Evolutionary conservation across 2,113 vertebrate species (phyloP).

Genomic region (Prionailurus viverrinus): DNA sequence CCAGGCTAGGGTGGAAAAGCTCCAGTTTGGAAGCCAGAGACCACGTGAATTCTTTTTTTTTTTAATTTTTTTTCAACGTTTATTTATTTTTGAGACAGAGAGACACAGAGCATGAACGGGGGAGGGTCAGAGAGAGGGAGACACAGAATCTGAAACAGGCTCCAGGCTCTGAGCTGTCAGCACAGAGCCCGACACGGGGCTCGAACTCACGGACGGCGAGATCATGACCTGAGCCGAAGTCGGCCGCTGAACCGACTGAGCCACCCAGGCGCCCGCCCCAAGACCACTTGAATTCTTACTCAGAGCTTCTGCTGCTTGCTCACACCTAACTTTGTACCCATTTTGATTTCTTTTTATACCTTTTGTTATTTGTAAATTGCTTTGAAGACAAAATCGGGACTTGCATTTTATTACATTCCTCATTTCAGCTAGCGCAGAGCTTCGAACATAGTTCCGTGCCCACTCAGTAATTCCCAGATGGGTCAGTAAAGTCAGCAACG

Average conservation of each 20-base stretch:
- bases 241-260: no score
- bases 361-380: not conserved
- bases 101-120: no score
- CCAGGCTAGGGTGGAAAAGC: not conserved
- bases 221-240: no score
- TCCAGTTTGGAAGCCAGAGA: conserved; percentile 9
- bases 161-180: no score
- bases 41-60: not conserved
- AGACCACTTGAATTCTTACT: not conserved
- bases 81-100: no score
- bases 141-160: no score
- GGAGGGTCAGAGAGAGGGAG: no score
- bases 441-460: not conserved
- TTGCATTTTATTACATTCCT: not conserved
- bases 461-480: not conserved
- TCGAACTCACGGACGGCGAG: fast-evolving
- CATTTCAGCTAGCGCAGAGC: not conserved
- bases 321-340: not conserved
- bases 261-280: no score
- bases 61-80: no score
- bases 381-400: conserved; percentile 37
- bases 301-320: not conserved
- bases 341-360: not conserved
- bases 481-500: not conserved
- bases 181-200: no score